These are phyloP conservation scores for Ophioninae sp. DNA, from an alignment of 2,888 invertebrate genomes.

Conservation along the genomic window DNA sequence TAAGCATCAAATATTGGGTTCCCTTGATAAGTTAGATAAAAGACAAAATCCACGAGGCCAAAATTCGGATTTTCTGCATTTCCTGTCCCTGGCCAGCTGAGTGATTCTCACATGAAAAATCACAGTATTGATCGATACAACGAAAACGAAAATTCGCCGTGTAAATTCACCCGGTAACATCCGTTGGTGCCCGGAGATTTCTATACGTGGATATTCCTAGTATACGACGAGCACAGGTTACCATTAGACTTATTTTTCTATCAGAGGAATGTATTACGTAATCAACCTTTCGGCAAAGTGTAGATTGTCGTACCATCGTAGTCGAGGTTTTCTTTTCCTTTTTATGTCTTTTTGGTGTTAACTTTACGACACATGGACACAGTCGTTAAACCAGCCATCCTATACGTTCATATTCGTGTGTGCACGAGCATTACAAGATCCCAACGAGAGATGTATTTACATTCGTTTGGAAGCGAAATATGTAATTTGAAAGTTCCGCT, in stretches of 20 bases:
- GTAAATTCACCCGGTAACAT: conserved; percentile 64
- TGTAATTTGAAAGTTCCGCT: conserved; percentile 25
- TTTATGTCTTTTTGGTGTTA: not conserved
- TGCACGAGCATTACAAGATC: not conserved
- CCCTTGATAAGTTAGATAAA: too few species aligned
- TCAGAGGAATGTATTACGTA: conserved; percentile 10
- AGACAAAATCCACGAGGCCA: too few species aligned
- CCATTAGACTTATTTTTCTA: conserved; percentile 1
- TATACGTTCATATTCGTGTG: not conserved
- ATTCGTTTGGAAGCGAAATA: conserved; percentile 8
- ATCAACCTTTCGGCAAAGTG: conserved; percentile 41
- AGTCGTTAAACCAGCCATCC: conserved; percentile 25
- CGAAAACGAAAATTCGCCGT: conserved; percentile 59
- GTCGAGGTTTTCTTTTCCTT: conserved; percentile 3
- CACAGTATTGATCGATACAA: not conserved
- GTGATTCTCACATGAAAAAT: conserved; percentile 54
- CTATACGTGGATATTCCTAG: conserved; percentile 39
- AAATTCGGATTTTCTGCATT: too few species aligned
- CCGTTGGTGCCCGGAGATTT: conserved; percentile 60
- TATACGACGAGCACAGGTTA: not conserved
- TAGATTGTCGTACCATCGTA: conserved; percentile 31
- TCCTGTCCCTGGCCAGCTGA: conserved; percentile 23
- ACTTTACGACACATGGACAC: conserved; percentile 38
- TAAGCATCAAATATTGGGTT: too few species aligned
- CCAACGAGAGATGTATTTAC: conserved; percentile 9